A percentile compares a stretch with the other conserved stretches of the same genome.
phyloP scores from a whole-genome alignment of 2,888 invertebrate species.

The Phlogophora meticulosa region DNA sequence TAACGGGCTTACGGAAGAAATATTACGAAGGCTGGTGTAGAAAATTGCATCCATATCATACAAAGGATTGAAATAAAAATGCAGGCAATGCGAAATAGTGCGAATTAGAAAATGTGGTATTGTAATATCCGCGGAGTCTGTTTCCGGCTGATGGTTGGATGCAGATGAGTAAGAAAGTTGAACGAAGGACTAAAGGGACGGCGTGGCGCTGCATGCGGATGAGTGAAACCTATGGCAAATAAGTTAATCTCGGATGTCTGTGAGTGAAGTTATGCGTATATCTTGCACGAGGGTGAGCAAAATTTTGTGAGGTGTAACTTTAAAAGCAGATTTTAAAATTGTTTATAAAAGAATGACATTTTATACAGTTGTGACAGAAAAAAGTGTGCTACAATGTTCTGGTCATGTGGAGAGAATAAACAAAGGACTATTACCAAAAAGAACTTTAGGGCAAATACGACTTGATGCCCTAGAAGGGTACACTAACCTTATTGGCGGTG shows the following conservation, averaged over 20 bases:
- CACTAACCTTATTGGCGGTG: constrained; percentile 57
- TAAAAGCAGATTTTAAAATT: constrained; percentile 18
- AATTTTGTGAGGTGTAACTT: constrained; percentile 16
- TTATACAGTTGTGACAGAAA: neutral
- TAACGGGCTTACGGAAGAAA: constrained; percentile 11
- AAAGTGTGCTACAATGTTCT: constrained; percentile 34
- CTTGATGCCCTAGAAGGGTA: constrained; percentile 29
- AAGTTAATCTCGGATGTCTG: neutral
- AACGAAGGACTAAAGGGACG: constrained; percentile 14
- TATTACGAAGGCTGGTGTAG: neutral
- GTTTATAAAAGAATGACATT: neutral
- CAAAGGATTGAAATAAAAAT: constrained; percentile 14
- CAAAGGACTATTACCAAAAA: constrained; percentile 25
- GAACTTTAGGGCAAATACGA: constrained; percentile 26
- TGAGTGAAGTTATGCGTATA: constrained; percentile 8
- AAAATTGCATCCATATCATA: constrained; percentile 6
- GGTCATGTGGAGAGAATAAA: constrained; percentile 20
- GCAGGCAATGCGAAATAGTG: constrained; percentile 47
- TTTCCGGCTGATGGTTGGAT: neutral
- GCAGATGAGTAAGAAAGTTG: neutral
- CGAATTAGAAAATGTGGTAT: neutral
- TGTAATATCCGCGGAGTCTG: neutral
- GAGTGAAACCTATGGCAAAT: neutral
- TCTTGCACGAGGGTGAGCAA: constrained; percentile 7
- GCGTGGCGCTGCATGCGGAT: constrained; percentile 42